Conservation (phyloP, 2,113 vertebrate genomes). For the Paramisgurnus dabryanus region DNA sequence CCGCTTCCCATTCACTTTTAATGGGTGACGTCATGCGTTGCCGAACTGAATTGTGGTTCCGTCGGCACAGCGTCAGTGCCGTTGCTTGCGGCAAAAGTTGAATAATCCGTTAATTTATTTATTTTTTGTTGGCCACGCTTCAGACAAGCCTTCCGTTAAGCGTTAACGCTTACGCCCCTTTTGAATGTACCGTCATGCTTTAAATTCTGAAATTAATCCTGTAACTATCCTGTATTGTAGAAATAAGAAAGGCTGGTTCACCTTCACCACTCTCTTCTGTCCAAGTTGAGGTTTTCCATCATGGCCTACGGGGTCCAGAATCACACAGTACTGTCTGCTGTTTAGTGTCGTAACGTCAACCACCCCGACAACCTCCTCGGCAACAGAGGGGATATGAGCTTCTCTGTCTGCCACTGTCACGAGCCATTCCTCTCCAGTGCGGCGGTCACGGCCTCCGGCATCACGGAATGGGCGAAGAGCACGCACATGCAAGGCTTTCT, state of each 20-base stretch:
- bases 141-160: no score
- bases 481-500: conserved; percentile 87
- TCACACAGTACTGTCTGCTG: conserved; percentile 84
- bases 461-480: conserved; percentile 82
- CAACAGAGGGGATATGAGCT: conserved; percentile 85
- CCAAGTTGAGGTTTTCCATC: conserved; percentile 88
- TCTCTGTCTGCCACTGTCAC: conserved; percentile 81
- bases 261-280: conserved; percentile 87
- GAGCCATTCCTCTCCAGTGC: conserved; percentile 90
- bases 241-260: conserved; percentile 47
- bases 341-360: conserved; percentile 84
- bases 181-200: background rate
- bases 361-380: conserved; percentile 83
- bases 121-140: no score
- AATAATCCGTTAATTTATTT: no score
- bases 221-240: background rate
- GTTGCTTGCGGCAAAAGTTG: no score
- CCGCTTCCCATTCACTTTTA: no score
- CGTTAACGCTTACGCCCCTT: no score
- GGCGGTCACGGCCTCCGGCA: conserved; percentile 65
- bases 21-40: no score
- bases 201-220: background rate
- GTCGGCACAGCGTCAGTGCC: no score
- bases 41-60: no score
- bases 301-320: conserved; percentile 80